Percentiles rank a stretch among this genome's conserved stretches.
Evolutionary conservation across 2,113 vertebrate species (phyloP).

Genomic region (Romanogobio albipinnatus): DNA sequence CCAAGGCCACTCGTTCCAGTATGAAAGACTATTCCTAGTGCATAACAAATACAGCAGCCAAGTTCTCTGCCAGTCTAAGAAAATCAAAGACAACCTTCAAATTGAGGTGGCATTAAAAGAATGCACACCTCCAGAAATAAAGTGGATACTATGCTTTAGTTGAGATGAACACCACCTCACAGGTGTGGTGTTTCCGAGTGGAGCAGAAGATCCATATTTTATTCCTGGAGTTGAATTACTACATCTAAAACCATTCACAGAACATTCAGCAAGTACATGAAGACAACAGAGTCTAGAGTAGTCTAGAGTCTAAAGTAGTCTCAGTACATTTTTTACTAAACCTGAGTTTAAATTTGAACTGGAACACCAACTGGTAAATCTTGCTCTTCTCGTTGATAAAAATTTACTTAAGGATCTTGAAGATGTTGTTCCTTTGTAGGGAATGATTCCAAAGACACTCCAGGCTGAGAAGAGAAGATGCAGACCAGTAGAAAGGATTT

Average conservation of each 20-base stretch:
- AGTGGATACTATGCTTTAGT: slow-evolving; percentile 47
- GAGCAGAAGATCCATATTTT: slow-evolving; percentile 44
- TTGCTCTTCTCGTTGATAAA: slow-evolving; percentile 18
- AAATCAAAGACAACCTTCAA: slow-evolving; percentile 66
- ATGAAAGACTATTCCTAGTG: slow-evolving; percentile 69
- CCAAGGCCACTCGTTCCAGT: slow-evolving; percentile 74
- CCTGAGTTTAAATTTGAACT: slow-evolving; percentile 74
- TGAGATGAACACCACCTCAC: slow-evolving; percentile 38
- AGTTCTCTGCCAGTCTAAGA: slow-evolving; percentile 48
- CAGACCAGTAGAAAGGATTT: slow-evolving; percentile 24
- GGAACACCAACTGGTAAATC: slow-evolving; percentile 48
- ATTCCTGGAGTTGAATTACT: slow-evolving; percentile 45
- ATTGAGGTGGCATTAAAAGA: slow-evolving; percentile 64
- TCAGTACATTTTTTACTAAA: slow-evolving; percentile 70
- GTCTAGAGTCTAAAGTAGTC: slow-evolving; percentile 18
- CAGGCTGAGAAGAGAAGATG: slow-evolving; percentile 29
- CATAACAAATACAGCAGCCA: slow-evolving; percentile 62
- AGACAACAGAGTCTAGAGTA: slow-evolving; percentile 51
- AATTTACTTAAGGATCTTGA: slow-evolving; percentile 3
- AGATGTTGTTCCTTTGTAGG: slow-evolving; percentile 24
- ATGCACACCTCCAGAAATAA: slow-evolving; percentile 59
- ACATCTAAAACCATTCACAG: slow-evolving; percentile 62
- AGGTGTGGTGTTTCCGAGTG: slow-evolving; percentile 39
- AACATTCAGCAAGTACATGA: slow-evolving; percentile 73
- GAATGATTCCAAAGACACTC: slow-evolving; percentile 3